A percentile compares a stretch with the other conserved stretches of the same genome.
Conservation (phyloP, 2,888 invertebrate species). For the Watsonalla binaria region DNA sequence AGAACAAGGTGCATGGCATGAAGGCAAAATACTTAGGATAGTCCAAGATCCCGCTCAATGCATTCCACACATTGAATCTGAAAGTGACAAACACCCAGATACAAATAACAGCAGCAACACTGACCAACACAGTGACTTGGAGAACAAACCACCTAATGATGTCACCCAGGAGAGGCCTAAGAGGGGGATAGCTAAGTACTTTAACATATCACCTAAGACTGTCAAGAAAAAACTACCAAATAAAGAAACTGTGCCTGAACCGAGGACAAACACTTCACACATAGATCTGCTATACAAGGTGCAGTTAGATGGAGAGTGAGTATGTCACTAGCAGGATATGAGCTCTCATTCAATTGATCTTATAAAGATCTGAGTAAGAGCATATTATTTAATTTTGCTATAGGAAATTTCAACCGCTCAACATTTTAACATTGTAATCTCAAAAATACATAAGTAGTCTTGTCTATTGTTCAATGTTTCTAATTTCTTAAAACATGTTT, state of each 20-base stretch:
- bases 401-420: too few relatives aligned
- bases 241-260: slow-evolving; percentile 14
- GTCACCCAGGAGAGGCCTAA: slow-evolving; percentile 22
- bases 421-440: too few relatives aligned
- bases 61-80: slow-evolving; percentile 1
- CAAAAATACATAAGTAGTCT: too few relatives aligned
- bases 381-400: too few relatives aligned
- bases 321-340: slow-evolving; percentile 11
- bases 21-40: slow-evolving; percentile 80
- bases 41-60: slow-evolving; percentile 45
- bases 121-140: slow-evolving; percentile 39
- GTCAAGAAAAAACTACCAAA: slow-evolving; percentile 24
- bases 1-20: slow-evolving; percentile 85
- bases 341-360: background rate
- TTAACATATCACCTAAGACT: slow-evolving; percentile 35
- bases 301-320: slow-evolving; percentile 55
- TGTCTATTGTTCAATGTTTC: too few relatives aligned
- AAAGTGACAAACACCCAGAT: background rate
- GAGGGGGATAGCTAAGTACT: slow-evolving; percentile 48
- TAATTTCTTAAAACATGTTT: too few relatives aligned
- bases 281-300: slow-evolving; percentile 66
- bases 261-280: slow-evolving; percentile 25
- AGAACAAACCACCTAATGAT: slow-evolving; percentile 39
- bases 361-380: too few relatives aligned
- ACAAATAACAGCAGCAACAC: slow-evolving; percentile 9